Base-by-base conservation (phyloP, 1,140 invertebrate genomes). In the Macrosteles quadrilineatus region DNA sequence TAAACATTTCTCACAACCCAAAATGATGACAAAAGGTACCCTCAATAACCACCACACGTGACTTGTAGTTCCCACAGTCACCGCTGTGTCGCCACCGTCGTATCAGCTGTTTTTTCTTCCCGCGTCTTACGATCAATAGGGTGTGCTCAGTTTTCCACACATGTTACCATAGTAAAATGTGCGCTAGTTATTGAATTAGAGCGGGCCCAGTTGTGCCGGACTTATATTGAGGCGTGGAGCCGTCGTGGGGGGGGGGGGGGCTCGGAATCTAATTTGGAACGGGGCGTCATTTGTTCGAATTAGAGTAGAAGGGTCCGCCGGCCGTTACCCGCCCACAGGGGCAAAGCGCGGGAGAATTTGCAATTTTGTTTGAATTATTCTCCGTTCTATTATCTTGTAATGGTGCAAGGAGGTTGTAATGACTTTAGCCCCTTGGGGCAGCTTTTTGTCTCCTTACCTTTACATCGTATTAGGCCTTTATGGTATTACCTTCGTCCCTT, bases 251-350 rank as follows among this genome's bases (percentile, higher is more conserved):
- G n/a, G 45, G 59, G 23, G 53, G 59, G 50, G 68, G 23, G 67
- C 45, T 11, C n/a, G 62, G 70, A 72, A 74, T 74, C 73, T 74
- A 74, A 74, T 74, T 74, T 70, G 66, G 62, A 71, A 70, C 70
- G 47, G 62, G 73, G 63, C 71, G 73, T 74, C 73, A 74, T 74
- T 74, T 74, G 73, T 74, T 73, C 73, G 71, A 74, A 74, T 74
- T 74, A 74, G 71, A 57, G 40, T 68, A 68, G 68, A 69, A 66
- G 63, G 63, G 72, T 70, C 69, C 27, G 47, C 17, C 40, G 21
- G 19, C 68, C 68, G 62, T 69, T 69, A 62, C 32, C 23, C 21
- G 29, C 21, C 29, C 68, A 6, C 1, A 23, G n/a, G 23, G 19
- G 53, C 32, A 40, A 63, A 50, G 17, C 50, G 57, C 57, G 67